Conservation (phyloP, 1,140 invertebrate species). For the Hestina assimilis region DNA sequence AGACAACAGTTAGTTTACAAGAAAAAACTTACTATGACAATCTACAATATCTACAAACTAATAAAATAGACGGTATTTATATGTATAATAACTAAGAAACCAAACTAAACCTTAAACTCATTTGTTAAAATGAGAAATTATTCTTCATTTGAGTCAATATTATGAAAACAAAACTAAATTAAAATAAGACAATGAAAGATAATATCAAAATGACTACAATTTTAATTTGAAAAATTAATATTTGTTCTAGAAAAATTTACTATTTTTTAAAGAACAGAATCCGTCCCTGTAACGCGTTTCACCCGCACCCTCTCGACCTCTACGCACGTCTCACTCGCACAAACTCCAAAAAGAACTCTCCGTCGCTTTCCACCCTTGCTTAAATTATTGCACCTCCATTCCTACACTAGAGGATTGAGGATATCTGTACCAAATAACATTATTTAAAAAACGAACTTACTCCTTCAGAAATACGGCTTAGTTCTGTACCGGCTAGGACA, state of each 20-base stretch:
- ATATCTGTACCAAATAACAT: constrained; percentile 37
- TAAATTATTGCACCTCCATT: constrained; percentile 75
- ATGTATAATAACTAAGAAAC: too few species aligned
- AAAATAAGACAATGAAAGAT: too few species aligned
- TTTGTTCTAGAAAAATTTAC: constrained; percentile 29
- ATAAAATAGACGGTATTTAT: too few species aligned
- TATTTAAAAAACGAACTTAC: constrained; percentile 45
- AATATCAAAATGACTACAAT: too few species aligned
- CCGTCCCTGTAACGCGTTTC: constrained; percentile 64
- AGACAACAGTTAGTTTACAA: too few species aligned
- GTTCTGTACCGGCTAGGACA: constrained; percentile 22
- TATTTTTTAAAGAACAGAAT: constrained; percentile 34
- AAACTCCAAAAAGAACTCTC: constrained; percentile 76
- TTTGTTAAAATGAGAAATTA: too few species aligned
- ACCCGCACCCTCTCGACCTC: constrained; percentile 69
- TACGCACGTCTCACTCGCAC: constrained; percentile 77
- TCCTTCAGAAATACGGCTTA: constrained; percentile 34
- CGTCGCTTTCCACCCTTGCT: constrained; percentile 74
- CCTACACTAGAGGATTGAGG: constrained; percentile 46
- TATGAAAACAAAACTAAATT: too few species aligned
- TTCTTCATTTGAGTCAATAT: too few species aligned
- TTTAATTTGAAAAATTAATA: constrained; percentile 18
- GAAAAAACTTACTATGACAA: too few species aligned
- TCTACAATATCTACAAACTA: too few species aligned
- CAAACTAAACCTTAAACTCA: too few species aligned